These are phyloP conservation scores for Macropis europaea DNA, from an alignment of 2,888 invertebrate genomes.

Conservation along the genomic window DNA sequence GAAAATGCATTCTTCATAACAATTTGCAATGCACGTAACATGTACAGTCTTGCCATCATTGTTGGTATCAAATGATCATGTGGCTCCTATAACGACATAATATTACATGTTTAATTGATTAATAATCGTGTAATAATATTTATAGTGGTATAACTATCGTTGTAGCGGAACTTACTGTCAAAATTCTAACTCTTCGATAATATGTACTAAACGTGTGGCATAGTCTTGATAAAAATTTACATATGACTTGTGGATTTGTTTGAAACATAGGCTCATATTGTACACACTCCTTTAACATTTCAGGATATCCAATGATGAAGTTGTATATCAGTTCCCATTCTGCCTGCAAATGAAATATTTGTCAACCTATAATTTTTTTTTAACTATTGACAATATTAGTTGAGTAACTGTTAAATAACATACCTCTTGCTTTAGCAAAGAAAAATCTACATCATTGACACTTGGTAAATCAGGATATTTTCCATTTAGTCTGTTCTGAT, in stretches of 20 bases:
- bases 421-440: slow-evolving; percentile 85
- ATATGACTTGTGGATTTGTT: slow-evolving; percentile 84
- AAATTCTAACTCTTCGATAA: slow-evolving; percentile 86
- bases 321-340: slow-evolving; percentile 89
- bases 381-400: neutral
- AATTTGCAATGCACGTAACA: slow-evolving; percentile 84
- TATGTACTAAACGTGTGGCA: slow-evolving; percentile 87
- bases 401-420: slow-evolving; percentile 13
- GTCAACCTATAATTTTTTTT: neutral
- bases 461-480: slow-evolving; percentile 84
- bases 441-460: slow-evolving; percentile 83
- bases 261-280: slow-evolving; percentile 80
- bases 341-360: slow-evolving; percentile 81
- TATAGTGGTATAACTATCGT: neutral
- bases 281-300: slow-evolving; percentile 82
- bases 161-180: slow-evolving; percentile 82
- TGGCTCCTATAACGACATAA: slow-evolving; percentile 82
- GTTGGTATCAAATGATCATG: slow-evolving; percentile 85
- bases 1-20: slow-evolving; percentile 84
- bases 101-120: neutral
- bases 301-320: slow-evolving; percentile 85
- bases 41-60: slow-evolving; percentile 86
- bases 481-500: slow-evolving; percentile 81
- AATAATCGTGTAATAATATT: neutral
- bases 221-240: slow-evolving; percentile 84